Conservation (phyloP, 2,113 vertebrate species). For the Perognathus longimembris region DNA sequence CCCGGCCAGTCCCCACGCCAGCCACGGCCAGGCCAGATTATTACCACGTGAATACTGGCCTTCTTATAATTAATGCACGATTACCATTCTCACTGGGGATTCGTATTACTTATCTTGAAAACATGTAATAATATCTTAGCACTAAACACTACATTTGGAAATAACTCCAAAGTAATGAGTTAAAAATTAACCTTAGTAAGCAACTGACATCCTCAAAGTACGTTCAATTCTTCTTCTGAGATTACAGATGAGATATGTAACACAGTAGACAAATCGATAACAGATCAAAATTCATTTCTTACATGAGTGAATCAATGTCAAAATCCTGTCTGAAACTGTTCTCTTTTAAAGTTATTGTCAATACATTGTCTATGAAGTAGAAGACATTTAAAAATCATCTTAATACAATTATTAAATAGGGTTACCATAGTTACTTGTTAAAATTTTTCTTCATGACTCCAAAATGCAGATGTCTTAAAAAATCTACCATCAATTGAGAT, state of each 20-base stretch:
- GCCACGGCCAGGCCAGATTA: neutral
- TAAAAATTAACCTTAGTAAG: neutral
- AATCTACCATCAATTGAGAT: neutral
- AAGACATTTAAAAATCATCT: neutral
- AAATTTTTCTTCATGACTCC: neutral
- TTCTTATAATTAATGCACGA: neutral
- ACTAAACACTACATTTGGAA: neutral
- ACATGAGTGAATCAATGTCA: conserved; percentile 2
- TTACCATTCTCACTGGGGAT: neutral
- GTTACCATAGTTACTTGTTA: neutral
- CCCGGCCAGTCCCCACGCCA: no score
- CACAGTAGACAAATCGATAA: conserved; percentile 33
- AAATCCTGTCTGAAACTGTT: conserved; percentile 3
- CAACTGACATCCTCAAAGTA: conserved; percentile 8
- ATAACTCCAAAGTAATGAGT: neutral
- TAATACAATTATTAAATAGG: conserved; percentile 2
- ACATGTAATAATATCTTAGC: neutral
- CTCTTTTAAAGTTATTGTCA: neutral
- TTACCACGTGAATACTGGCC: neutral
- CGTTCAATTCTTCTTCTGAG: neutral
- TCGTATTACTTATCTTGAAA: neutral
- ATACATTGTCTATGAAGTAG: neutral
- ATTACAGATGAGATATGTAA: conserved; percentile 2
- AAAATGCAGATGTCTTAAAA: conserved; percentile 21
- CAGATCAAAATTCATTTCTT: conserved; percentile 16